These are phyloP conservation scores for Orientallactaga bullata DNA, from an alignment of 2,113 vertebrate species.

Conservation along the genomic window DNA sequence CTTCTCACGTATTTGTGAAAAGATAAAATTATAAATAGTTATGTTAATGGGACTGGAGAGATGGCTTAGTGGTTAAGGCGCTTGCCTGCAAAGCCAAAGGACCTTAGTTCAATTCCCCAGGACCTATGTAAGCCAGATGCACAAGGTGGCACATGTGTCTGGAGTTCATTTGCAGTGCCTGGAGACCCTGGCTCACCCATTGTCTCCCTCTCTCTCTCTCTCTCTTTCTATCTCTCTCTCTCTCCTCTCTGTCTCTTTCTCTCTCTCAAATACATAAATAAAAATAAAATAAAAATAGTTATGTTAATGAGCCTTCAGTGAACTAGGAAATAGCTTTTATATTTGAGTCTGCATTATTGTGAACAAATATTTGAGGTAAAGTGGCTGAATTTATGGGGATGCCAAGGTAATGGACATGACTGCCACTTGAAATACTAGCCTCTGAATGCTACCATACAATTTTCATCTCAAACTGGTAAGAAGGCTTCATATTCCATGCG, in stretches of 20 bases:
- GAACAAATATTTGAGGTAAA: not conserved
- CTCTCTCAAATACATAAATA: not conserved
- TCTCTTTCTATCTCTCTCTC: too few species aligned
- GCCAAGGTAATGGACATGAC: conserved; percentile 1
- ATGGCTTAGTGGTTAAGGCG: too few species aligned
- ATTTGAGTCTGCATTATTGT: conserved; percentile 18
- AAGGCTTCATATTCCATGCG: not conserved
- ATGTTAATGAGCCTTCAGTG: conserved; percentile 30
- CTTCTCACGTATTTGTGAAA: conserved; percentile 18
- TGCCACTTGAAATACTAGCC: conserved; percentile 1
- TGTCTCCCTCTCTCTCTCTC: too few species aligned
- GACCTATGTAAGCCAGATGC: too few species aligned
- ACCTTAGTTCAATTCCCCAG: too few species aligned
- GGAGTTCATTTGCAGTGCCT: too few species aligned
- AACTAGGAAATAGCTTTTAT: conserved; percentile 45
- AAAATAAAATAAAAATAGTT: conserved; percentile 10
- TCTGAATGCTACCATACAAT: conserved; percentile 8
- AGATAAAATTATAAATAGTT: conserved; percentile 17
- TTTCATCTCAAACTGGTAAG: conserved; percentile 2
- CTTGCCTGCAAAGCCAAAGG: too few species aligned
- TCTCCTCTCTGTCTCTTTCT: too few species aligned
- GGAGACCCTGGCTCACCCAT: too few species aligned
- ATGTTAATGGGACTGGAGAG: not conserved
- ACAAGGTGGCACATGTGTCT: too few species aligned
- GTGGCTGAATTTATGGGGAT: conserved; percentile 1